Evolutionary conservation across 2,113 vertebrate species (phyloP), one percentile per base, ranked within the genome.

Genomic region (Herpailurus yagouaroundi): DNA sequence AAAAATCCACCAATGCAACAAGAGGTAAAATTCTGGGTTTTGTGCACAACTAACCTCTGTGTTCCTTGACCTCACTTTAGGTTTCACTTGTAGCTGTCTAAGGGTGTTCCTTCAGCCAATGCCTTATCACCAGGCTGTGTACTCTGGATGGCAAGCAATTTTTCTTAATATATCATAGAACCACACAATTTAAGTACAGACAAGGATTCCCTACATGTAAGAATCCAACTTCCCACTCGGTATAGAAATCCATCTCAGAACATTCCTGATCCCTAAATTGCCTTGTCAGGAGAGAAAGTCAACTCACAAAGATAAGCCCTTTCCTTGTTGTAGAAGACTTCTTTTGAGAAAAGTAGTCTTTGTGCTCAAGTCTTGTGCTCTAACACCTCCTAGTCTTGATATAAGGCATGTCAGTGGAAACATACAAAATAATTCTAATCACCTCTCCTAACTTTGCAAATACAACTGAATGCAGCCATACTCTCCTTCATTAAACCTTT

Each of bases 211-310:
- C 50, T 15, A 15, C 2, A 45, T 41, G 19, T 23, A 73, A 84
- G 88, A 94, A 50, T 64, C 18, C 5, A 85, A 25, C 52, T 85
- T 77, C 10, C 50, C 36, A 36, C 1, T 77, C 38, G 31, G 45
- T 76, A 6, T 77, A 93, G 45, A 95, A 89, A 52, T 80, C 29
- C 50, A 69, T 66, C 76, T 95, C 74, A 89, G 55, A 80, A 93
- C 19, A 74, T 94, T 63, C 21, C 73, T 79, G 21, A 66, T 77
- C 15, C 21, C 50, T 82, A 66, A 74, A 13, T n/a, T 1, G 6
- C 36, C 55, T 91, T 92, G 68, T 80, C 21, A 50, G 13, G 52
- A 86, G 10, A 80, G 18, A 82, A 19, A 52, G 45, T 60, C 66
- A 36, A 10, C 5, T 36, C 4, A 41, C 7, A 83, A 64, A 29